Percentiles rank a stretch among this genome's conserved stretches.
Conservation (phyloP, 2,797 vertebrate species). For the Danio kyathit region DNA sequence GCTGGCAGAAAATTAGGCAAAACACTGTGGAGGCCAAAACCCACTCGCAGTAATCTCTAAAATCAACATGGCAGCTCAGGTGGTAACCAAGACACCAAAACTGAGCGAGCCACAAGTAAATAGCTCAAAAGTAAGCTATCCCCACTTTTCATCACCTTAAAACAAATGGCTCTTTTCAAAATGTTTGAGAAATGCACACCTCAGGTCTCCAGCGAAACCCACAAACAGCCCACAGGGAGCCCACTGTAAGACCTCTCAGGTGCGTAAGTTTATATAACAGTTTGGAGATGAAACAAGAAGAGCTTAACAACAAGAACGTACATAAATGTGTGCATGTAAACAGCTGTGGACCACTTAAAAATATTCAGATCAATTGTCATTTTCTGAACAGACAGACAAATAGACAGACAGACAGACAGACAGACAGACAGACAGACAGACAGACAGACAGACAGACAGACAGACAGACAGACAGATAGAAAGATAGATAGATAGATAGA, state of each 20-base stretch:
- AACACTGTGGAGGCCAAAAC: slow-evolving; percentile 32
- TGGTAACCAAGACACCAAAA: slow-evolving; percentile 55
- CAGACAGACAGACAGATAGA: no score
- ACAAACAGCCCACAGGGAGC: slow-evolving; percentile 40
- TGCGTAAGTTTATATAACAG: not conserved
- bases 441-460: no score
- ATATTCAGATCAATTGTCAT: no score
- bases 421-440: no score
- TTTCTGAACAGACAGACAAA: no score
- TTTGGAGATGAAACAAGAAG: no score
- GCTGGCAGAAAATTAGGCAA: slow-evolving; percentile 33
- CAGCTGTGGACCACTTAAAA: no score
- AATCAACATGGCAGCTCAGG: slow-evolving; percentile 50
- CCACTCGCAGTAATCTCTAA: slow-evolving; percentile 43
- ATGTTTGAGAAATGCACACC: slow-evolving; percentile 43
- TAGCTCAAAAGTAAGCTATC: slow-evolving; percentile 22
- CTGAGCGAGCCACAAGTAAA: slow-evolving; percentile 53
- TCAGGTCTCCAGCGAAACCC: slow-evolving; percentile 21
- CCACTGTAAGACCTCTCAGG: slow-evolving; percentile 26
- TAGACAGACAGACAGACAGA: no score
- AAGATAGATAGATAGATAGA: no score
- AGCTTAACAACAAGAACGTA: no score
- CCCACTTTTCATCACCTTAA: slow-evolving; percentile 46
- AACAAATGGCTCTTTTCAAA: slow-evolving; percentile 29
- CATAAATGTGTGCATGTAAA: no score